Evolutionary conservation across 2,113 vertebrate genomes (phyloP).

Genomic region (Phasianus colchicus): DNA sequence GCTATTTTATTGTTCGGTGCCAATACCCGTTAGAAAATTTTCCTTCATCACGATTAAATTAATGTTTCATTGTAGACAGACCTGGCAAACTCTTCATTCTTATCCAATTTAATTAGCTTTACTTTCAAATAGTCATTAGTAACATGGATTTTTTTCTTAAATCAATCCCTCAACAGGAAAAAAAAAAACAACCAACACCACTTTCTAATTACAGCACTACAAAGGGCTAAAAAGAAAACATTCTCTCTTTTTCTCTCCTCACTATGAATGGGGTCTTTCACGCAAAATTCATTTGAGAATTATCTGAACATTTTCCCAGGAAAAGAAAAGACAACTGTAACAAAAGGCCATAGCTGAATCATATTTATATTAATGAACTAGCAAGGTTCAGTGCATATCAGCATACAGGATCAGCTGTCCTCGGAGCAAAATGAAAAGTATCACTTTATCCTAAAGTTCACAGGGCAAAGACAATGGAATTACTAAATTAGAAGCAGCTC

Average conservation of each 20-base stretch:
- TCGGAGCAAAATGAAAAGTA: neutral
- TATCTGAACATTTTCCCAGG: constrained; percentile 62
- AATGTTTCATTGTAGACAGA: constrained; percentile 24
- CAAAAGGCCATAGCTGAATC: constrained; percentile 17
- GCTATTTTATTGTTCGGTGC: neutral
- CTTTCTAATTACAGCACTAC: constrained; percentile 48
- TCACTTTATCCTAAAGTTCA: neutral
- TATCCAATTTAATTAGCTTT: constrained; percentile 69
- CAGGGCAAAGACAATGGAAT: neutral
- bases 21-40: constrained; percentile 10
- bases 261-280: constrained; percentile 15
- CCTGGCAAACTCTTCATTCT: constrained; percentile 41
- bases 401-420: neutral
- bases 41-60: constrained; percentile 12
- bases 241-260: neutral
- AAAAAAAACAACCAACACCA: neutral
- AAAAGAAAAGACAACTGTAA: constrained; percentile 60
- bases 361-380: neutral
- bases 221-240: neutral
- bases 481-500: neutral
- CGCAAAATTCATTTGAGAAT: constrained; percentile 29
- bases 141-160: constrained; percentile 24
- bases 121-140: constrained; percentile 54
- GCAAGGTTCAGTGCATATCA: neutral
- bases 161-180: constrained; percentile 39